phyloP scores from a whole-genome alignment of 1,140 invertebrate genomes.

The Druon quercuslanigerum region DNA sequence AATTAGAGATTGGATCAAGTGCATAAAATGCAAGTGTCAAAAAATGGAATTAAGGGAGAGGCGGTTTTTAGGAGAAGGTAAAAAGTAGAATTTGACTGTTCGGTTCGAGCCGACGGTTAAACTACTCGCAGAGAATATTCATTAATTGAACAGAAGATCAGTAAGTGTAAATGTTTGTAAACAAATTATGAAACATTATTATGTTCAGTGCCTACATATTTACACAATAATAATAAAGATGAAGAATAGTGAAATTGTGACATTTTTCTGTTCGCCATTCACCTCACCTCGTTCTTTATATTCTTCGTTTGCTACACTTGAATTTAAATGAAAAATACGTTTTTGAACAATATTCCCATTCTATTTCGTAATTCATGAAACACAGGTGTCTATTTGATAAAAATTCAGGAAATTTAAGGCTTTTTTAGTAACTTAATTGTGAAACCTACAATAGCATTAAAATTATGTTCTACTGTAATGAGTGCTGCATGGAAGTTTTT shows the following conservation, averaged over 20 bases:
- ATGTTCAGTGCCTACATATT: constrained; percentile 76
- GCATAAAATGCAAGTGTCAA: constrained; percentile 64
- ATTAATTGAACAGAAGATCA: constrained; percentile 70
- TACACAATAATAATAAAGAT: constrained; percentile 76
- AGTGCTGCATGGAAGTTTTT: too few species aligned
- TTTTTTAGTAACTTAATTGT: too few species aligned
- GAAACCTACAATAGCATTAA: too few species aligned
- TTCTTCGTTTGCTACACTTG: too few species aligned
- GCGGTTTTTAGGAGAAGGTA: constrained; percentile 50
- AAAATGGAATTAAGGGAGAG: constrained; percentile 46
- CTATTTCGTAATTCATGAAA: too few species aligned
- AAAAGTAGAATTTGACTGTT: constrained; percentile 53
- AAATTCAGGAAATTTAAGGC: too few species aligned
- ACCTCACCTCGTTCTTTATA: constrained; percentile 43
- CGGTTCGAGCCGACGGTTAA: constrained; percentile 37
- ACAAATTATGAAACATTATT: constrained; percentile 76
- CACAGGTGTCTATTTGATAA: too few species aligned
- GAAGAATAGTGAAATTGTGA: constrained; percentile 69
- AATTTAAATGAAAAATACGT: too few species aligned
- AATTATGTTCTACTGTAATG: too few species aligned
- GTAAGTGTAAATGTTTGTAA: constrained; percentile 75
- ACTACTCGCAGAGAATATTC: constrained; percentile 66
- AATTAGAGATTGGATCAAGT: constrained; percentile 67
- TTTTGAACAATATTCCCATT: too few species aligned
- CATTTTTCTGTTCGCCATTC: constrained; percentile 51